A percentile compares a stretch with the other conserved stretches of the same genome.
phyloP scores from a whole-genome alignment of 2,113 vertebrate genomes.

The Labeo catla region DNA sequence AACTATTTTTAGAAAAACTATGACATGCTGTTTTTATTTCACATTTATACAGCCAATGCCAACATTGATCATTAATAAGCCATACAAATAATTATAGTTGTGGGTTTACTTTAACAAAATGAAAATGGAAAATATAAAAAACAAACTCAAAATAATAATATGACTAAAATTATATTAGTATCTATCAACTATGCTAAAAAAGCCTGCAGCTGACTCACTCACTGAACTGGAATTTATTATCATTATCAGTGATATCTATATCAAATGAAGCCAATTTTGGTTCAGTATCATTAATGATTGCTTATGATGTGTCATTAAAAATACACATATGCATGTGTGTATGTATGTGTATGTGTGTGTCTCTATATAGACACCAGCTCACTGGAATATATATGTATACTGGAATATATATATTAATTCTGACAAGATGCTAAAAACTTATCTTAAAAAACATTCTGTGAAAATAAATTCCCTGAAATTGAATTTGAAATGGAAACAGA shows the following conservation, averaged over 20 bases:
- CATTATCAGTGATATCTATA: background rate
- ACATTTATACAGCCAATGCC: too few species aligned
- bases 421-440: conserved; percentile 19
- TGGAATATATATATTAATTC: background rate
- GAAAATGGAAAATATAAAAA: too few species aligned
- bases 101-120: too few species aligned
- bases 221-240: background rate
- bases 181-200: too few species aligned
- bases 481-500: conserved; percentile 48
- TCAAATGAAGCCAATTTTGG: background rate
- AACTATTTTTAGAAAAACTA: too few species aligned
- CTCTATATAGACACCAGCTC: background rate
- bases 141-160: too few species aligned
- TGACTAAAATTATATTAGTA: too few species aligned
- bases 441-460: background rate
- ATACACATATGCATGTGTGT: background rate
- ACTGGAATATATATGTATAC: too few species aligned
- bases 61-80: too few species aligned
- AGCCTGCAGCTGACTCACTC: background rate
- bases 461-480: conserved; percentile 44
- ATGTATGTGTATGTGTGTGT: background rate
- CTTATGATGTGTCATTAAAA: background rate
- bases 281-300: background rate
- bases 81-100: too few species aligned
- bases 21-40: too few species aligned